Percentiles rank a stretch among this genome's conserved stretches.
phyloP scores from a whole-genome alignment of 2,797 vertebrate genomes.

The Poliocrania exsul region DNA sequence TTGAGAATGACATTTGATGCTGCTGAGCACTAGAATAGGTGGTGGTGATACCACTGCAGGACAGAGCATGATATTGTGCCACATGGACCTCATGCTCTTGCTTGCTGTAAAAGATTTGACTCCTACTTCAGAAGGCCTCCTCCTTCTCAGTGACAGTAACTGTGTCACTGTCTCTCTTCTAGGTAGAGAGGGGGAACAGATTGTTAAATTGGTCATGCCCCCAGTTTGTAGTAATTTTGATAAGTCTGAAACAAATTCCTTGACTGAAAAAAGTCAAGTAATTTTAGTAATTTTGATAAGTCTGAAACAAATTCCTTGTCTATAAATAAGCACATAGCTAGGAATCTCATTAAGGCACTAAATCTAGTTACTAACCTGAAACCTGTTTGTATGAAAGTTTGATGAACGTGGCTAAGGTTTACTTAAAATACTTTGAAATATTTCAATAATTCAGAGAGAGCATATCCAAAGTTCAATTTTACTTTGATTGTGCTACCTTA shows the following conservation, averaged over 20 bases:
- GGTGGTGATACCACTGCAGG: neutral
- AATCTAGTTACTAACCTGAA: neutral
- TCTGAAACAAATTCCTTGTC: neutral
- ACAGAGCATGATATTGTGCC: rapidly evolving
- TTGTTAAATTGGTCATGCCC: neutral
- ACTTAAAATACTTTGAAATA: neutral
- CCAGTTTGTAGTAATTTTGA: neutral
- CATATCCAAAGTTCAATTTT: neutral
- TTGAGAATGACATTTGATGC: neutral
- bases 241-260: neutral
- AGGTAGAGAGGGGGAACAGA: neutral
- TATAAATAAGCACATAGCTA: neutral
- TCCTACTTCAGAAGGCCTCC: neutral
- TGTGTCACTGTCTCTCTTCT: neutral
- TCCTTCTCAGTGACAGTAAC: neutral
- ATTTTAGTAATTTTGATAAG: neutral
- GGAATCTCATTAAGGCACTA: neutral
- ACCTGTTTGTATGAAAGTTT: neutral
- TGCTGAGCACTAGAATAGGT: neutral
- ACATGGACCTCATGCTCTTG: rapidly evolving
- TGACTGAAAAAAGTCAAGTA: too few species aligned
- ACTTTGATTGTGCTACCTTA: neutral
- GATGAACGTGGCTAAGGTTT: neutral
- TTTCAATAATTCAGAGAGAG: neutral
- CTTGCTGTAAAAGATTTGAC: rapidly evolving